Percentiles rank a stretch among this genome's conserved stretches.
These are phyloP conservation scores for Cryptomyrus ogoouensis DNA, from an alignment of 2,113 vertebrate species.

Conservation along the genomic window DNA sequence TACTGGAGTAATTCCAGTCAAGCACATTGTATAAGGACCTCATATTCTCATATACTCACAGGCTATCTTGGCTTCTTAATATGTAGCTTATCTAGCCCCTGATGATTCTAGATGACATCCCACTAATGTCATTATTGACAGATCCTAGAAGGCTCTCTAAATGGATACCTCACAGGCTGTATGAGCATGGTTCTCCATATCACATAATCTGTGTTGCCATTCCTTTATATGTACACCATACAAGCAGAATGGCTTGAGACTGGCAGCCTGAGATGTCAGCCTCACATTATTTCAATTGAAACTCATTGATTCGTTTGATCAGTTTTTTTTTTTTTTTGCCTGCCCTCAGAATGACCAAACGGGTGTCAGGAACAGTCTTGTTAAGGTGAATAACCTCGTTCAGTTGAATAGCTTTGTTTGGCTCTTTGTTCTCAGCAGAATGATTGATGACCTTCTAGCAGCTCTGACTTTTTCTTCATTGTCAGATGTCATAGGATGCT, in stretches of 20 bases:
- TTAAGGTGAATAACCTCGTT: not conserved
- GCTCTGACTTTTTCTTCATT: not conserved
- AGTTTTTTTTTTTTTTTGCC: not conserved
- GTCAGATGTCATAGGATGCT: not conserved
- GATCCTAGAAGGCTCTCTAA: not conserved
- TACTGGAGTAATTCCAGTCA: slow-evolving; percentile 1
- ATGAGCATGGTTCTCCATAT: not conserved
- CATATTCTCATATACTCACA: not conserved
- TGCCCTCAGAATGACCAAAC: not conserved
- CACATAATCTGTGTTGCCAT: not conserved
- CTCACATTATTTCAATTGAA: not conserved
- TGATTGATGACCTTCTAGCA: not conserved
- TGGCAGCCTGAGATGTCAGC: not conserved
- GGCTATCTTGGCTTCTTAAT: not conserved
- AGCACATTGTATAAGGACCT: not conserved
- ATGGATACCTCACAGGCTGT: not conserved
- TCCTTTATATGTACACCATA: not conserved
- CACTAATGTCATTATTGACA: not conserved
- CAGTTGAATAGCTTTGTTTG: not conserved
- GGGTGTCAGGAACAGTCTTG: not conserved
- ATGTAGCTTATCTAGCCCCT: not conserved
- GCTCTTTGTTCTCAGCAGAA: not conserved
- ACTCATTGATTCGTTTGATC: not conserved
- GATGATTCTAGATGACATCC: not conserved
- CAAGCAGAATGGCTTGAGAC: not conserved